Evolutionary conservation across 2,888 invertebrate genomes (phyloP).

Genomic region (Rotaria sp.): DNA sequence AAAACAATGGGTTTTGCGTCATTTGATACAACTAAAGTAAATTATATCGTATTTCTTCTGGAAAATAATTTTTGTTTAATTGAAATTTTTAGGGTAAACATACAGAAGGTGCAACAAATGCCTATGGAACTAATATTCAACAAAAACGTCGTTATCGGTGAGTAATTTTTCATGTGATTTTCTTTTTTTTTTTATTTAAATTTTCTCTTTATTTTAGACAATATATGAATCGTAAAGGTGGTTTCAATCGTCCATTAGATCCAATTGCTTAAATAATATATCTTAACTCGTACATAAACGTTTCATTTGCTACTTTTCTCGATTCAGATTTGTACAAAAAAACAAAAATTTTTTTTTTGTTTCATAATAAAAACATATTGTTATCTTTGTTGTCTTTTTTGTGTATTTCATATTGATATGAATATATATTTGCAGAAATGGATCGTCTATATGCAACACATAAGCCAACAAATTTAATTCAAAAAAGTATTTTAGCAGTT

Average conservation of each 20-base stretch:
- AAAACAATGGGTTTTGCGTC: slow-evolving; percentile 91
- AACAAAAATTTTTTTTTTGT: background rate
- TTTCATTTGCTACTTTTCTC: background rate
- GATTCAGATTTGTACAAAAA: background rate
- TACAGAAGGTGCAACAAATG: slow-evolving; percentile 78
- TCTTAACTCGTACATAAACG: background rate
- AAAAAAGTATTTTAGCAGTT: slow-evolving; percentile 31
- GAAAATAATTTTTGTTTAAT: slow-evolving; percentile 31
- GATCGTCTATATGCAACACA: background rate
- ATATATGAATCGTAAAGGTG: slow-evolving; percentile 98
- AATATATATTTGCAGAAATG: background rate
- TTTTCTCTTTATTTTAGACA: slow-evolving; percentile 58
- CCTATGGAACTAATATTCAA: slow-evolving; percentile 87
- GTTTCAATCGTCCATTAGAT: slow-evolving; percentile 93
- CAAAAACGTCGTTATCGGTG: slow-evolving; percentile 76
- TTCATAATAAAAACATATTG: background rate
- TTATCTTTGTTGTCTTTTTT: background rate
- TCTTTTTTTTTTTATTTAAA: slow-evolving; percentile 42
- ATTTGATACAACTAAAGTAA: slow-evolving; percentile 80
- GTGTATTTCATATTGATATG: background rate
- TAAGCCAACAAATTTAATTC: slow-evolving; percentile 22
- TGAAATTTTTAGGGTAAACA: slow-evolving; percentile 64
- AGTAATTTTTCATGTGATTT: background rate
- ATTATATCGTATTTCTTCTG: background rate
- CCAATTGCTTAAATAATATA: slow-evolving; percentile 65